These are phyloP conservation scores for Chaitophorus viminalis DNA, from an alignment of 2,888 invertebrate genomes.

Conservation along the genomic window DNA sequence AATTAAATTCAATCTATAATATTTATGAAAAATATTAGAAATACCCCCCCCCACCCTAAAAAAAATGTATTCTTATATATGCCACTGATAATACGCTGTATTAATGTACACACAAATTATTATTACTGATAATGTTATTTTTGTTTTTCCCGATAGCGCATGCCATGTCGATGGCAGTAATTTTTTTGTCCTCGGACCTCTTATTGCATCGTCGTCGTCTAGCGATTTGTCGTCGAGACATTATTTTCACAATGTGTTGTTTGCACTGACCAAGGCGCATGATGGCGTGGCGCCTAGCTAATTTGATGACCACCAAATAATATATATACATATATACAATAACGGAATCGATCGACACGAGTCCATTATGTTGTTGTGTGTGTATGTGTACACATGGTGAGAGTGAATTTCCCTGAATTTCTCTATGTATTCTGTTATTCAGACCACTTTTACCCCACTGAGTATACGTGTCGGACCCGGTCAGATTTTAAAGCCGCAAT, in stretches of 20 bases:
- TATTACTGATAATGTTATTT: background rate
- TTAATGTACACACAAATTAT: background rate
- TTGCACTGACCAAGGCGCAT: background rate
- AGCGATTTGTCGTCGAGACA: background rate
- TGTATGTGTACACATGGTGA: background rate
- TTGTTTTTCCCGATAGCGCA: background rate
- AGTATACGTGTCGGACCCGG: background rate
- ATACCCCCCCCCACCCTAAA: too few relatives aligned
- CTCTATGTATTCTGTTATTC: too few relatives aligned
- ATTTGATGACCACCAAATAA: background rate
- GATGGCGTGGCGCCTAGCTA: conserved; percentile 16
- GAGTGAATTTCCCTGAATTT: background rate
- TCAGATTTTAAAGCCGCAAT: background rate
- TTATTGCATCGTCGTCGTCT: background rate
- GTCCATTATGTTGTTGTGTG: background rate
- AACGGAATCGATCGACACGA: conserved; percentile 1
- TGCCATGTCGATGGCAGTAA: background rate
- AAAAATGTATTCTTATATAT: too few relatives aligned
- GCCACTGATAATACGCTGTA: too few relatives aligned
- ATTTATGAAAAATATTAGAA: too few relatives aligned
- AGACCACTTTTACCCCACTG: background rate
- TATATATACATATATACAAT: background rate
- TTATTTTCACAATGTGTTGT: background rate
- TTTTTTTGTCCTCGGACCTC: background rate
- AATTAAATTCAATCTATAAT: too few relatives aligned